Base-by-base conservation (phyloP, 1,140 invertebrate genomes). In the Eupeodes corollae region DNA sequence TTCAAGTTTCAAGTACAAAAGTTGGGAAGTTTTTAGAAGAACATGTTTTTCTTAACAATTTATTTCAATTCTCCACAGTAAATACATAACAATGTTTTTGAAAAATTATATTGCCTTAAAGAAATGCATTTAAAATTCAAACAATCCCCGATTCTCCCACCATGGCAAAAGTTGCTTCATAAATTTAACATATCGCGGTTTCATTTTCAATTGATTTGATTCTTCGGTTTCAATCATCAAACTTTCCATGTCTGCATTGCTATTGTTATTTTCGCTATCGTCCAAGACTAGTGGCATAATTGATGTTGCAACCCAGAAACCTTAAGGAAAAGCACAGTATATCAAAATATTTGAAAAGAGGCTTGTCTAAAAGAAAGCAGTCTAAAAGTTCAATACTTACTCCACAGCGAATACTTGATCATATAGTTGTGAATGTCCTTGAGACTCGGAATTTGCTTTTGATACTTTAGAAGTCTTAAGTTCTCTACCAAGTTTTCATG, bases 361-460 rank as follows among this genome's bases (percentile, higher is more conserved):
- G 21, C 8, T 26, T 26, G 21, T 5, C 21, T 8, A 26, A 26
- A 26, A 5, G 8, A 26, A 26, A 26, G 3, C 8, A 26, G 3
- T 26, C 8, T 5, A 3, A 26, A 26, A 26, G 21, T 5, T 26
- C 3, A 5, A 8, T 26, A 26, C 21, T 26, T 26, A 26, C 21
- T 26, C 21, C 21, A 26, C 21, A 26, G 8, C 3, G 21, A 26
- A 26, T 26, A 26, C 21, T 26, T 26, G 21, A 26, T 26, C 30
- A 64, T 48, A 1, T 54, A 56, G 0, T 19, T 35, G 2, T 64
- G 61, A 1, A 77, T 6, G 1, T 69, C 59, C 0, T 56, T 47
- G 1, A 72, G 39, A 12, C 60, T 69, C 0, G 72, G 73, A 3
- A 73, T 40, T 0, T 41, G 26, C 19, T 60, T 56, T 12, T 54